Evolutionary conservation across 1,140 invertebrate species (phyloP), one percentile per base, ranked within the genome.

Genomic region (Idris sp.): DNA sequence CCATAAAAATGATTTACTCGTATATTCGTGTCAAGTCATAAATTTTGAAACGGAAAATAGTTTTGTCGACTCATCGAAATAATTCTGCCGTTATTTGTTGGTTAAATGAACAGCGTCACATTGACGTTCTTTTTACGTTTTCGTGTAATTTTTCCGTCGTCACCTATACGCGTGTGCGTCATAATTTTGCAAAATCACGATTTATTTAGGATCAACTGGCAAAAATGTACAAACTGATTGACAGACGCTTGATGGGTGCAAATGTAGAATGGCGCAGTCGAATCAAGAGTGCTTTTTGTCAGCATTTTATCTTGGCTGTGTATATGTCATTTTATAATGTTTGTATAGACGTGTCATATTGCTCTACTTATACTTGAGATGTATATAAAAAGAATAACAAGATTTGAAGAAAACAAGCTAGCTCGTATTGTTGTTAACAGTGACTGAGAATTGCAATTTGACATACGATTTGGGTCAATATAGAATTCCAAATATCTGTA

Each of bases 1-100:
- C 53, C 53, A 74, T 74, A 74, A 74, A 74, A 74, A 74, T 74
- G 69, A 74, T 74, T 74, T 74, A 59, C 69, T 53, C 61, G 30
- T 53, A 61, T 61, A 54, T n/a, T n/a, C 61, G 61, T 59, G 69
- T 59, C 69, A 59, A 65, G 46, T 65, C 69, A 61, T 59, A 61
- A 74, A 74, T 74, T 74, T 65, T 64, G 49, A 0, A 48, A 46
- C 28, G 46, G 53, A 65, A 65, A 59, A 73, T 64, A 59, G 69
- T 65, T 73, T 65, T 59, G 59, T 48, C 53, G 59, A 65, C 53
- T 65, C 69, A 74, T 61, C 61, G 61, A 61, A 74, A 59, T 62
- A 67, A 67, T 67, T 56, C 28, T 13, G 49, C 38, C 38, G 59
- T 51, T 73, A 73, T 15, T 59, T 33, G 64, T 59, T 33, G 64